Evolutionary conservation across 2,888 invertebrate genomes (phyloP), one percentile per base, ranked within the genome.

Genomic region (Rapana venosa): DNA sequence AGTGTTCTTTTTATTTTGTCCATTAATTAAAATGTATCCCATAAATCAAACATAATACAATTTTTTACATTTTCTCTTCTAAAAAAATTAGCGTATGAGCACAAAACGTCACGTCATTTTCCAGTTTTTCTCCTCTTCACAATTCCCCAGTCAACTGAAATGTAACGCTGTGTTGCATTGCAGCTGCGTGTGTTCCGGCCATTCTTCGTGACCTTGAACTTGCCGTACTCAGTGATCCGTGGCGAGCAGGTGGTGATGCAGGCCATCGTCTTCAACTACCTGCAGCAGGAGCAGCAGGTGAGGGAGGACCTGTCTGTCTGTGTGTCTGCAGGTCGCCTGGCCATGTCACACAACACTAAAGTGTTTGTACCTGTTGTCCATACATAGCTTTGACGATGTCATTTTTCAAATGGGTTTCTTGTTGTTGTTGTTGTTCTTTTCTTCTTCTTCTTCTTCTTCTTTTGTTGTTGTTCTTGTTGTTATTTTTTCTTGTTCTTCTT

Each of bases 221-320:
- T 92, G 87, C 91, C 91, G 0, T 92, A 92, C 89, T 92, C 91
- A 1, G 90, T 92, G 26, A 87, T 87, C 35, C 85, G 91, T 5
- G 91, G 91, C 2, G 91, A 92, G 70, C 90, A 92, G 47, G 77
- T 92, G 13, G 91, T 90, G 22, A 30, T 92, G 4, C 91, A 91
- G 77, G 91, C 91, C 20, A 92, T 87, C 36, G 91, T 92, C 79
- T 92, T 92, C 88, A 92, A 92, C 90, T 92, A 92, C 90, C 22
- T 92, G 89, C 61, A 86, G n/a, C 61, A 85, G 6, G 90, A 92
- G 61, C 79, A 85, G 47, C 83, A 88, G 87, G 91, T 91, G n/a
- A 89, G 89, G 66, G 20, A 6, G 36, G 22, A 4, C 26, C 26
- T n/a, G 36, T 36, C 66, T 35, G 6, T 74, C 74, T 87, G 32